Conservation (phyloP, 2,113 vertebrate species). For the Choloepus hoffmanni region DNA sequence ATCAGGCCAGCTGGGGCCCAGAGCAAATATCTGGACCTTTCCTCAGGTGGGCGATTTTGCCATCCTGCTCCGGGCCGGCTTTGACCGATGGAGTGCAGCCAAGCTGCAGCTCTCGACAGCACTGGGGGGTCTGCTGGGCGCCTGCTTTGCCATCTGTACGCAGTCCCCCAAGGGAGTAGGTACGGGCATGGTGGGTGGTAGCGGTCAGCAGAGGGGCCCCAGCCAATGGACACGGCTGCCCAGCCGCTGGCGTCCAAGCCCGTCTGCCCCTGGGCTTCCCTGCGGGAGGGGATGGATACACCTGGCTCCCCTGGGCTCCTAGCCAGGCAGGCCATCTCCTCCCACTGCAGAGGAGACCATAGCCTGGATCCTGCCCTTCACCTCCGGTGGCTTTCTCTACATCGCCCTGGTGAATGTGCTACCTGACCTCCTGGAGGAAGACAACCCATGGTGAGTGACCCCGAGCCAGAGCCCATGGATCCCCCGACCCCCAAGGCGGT, state of each 20-base stretch:
- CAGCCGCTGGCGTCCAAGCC: neutral
- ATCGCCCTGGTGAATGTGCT: slow-evolving; percentile 98
- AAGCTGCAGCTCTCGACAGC: slow-evolving; percentile 97
- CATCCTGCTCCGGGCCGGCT: slow-evolving; percentile 97
- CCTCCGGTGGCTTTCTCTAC: slow-evolving; percentile 97
- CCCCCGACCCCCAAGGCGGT: rapidly evolving
- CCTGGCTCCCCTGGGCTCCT: rapidly evolving
- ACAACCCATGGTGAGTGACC: slow-evolving; percentile 91
- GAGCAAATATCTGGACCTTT: slow-evolving; percentile 2
- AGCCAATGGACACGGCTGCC: neutral
- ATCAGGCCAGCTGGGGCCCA: neutral
- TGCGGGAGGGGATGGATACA: neutral
- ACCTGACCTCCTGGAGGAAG: slow-evolving; percentile 96
- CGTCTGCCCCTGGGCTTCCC: neutral
- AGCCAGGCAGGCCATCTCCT: neutral
- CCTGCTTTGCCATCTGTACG: slow-evolving; percentile 94
- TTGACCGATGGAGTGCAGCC: slow-evolving; percentile 98
- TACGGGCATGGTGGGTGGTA: slow-evolving; percentile 77
- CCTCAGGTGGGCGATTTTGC: slow-evolving; percentile 97
- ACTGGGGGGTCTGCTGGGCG: slow-evolving; percentile 94
- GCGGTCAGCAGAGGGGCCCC: neutral
- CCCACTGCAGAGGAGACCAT: slow-evolving; percentile 88
- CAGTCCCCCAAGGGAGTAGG: slow-evolving; percentile 96
- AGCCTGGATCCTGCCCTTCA: slow-evolving; percentile 97
- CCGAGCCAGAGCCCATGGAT: neutral